A percentile compares a stretch with the other conserved stretches of the same genome.
Conservation (phyloP, 92 coral and sea anemone species). For the Epizoanthus ramosus region DNA sequence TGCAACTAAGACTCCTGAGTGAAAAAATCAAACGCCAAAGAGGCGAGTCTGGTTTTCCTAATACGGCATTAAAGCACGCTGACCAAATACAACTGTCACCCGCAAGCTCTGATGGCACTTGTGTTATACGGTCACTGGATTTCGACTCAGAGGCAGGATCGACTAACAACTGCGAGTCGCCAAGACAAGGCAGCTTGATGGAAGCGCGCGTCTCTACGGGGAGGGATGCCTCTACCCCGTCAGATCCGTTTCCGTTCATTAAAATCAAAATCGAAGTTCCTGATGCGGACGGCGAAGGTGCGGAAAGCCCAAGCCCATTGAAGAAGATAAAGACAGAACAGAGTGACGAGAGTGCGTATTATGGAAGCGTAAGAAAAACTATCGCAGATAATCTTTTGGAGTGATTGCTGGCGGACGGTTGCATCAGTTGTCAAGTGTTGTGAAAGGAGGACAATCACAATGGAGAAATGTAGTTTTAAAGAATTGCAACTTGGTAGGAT, state of each 20-base stretch:
- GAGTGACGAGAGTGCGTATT: slow-evolving; percentile 35
- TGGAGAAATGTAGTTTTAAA: not conserved
- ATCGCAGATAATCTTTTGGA: not conserved
- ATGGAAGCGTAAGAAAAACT: slow-evolving; percentile 4
- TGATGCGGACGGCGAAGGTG: slow-evolving; percentile 34
- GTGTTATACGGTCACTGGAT: slow-evolving; percentile 69
- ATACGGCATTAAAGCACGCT: slow-evolving; percentile 37
- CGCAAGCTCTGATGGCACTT: slow-evolving; percentile 83
- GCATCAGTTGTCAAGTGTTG: not conserved
- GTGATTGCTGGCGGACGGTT: not conserved
- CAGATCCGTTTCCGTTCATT: slow-evolving; percentile 60
- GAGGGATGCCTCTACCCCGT: slow-evolving; percentile 40
- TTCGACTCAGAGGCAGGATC: slow-evolving; percentile 66
- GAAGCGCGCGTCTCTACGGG: slow-evolving; percentile 43
- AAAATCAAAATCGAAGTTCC: slow-evolving; percentile 75
- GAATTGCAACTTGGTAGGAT: not conserved
- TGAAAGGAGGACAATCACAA: not conserved
- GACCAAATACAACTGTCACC: slow-evolving; percentile 63
- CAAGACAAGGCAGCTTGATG: slow-evolving; percentile 52
- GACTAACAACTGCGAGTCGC: slow-evolving; percentile 66
- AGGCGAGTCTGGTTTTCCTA: slow-evolving; percentile 26
- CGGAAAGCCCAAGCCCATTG: slow-evolving; percentile 36
- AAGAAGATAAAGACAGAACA: slow-evolving; percentile 72
- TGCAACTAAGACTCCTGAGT: slow-evolving; percentile 75
- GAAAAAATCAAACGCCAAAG: slow-evolving; percentile 70